phyloP scores from a whole-genome alignment of 2,888 invertebrate genomes.

The Plebejus anna region DNA sequence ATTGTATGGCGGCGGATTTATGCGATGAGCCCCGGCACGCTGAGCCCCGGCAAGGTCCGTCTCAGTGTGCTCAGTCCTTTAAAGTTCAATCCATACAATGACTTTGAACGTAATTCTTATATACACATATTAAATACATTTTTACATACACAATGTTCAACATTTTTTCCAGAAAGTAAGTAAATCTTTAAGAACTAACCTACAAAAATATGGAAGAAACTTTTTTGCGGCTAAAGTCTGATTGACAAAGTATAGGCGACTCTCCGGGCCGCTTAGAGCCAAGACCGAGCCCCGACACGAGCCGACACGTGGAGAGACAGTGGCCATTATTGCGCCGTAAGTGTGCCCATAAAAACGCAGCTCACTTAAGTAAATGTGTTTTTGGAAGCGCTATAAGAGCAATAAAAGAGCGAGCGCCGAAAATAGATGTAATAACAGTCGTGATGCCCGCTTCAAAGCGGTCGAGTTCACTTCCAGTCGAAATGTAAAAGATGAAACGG shows the following conservation, averaged over 20 bases:
- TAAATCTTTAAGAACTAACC: not conserved
- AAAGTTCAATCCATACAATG: no score
- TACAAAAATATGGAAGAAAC: not conserved
- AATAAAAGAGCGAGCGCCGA: slow-evolving; percentile 43
- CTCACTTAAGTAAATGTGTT: slow-evolving; percentile 43
- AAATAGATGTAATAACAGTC: slow-evolving; percentile 55
- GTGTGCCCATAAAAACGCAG: slow-evolving; percentile 38
- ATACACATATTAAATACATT: no score
- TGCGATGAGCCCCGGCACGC: no score
- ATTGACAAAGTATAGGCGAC: slow-evolving; percentile 1
- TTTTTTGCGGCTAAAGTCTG: not conserved
- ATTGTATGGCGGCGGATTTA: no score
- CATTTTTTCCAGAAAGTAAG: no score
- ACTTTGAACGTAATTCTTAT: no score
- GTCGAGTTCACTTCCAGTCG: slow-evolving; percentile 52
- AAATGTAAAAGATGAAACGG: slow-evolving; percentile 43
- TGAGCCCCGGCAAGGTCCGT: no score
- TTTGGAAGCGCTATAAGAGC: slow-evolving; percentile 44
- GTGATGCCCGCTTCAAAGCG: slow-evolving; percentile 50
- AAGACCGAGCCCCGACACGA: not conserved
- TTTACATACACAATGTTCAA: no score
- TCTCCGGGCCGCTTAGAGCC: not conserved
- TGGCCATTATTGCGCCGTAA: slow-evolving; percentile 32
- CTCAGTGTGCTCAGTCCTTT: no score
- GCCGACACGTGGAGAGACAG: slow-evolving; percentile 28